A percentile compares a stretch with the other conserved stretches of the same genome.
Evolutionary conservation across 2,113 vertebrate species (phyloP).

Genomic region (Arizona elegans): DNA sequence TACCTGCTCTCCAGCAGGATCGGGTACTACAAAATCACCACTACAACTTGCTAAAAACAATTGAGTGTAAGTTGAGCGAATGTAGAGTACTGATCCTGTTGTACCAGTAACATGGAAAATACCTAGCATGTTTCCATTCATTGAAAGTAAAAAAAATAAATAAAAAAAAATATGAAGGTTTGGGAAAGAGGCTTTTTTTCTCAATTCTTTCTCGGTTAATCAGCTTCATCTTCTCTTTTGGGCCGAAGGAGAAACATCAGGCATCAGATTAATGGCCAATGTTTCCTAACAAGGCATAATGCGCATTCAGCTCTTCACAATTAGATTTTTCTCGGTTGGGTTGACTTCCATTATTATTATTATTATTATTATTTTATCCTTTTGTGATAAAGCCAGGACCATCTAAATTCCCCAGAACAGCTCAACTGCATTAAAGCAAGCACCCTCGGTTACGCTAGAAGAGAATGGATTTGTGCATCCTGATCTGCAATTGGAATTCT

Average conservation of each 20-base stretch:
- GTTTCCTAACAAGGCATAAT: slow-evolving; percentile 30
- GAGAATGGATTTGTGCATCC: slow-evolving; percentile 46
- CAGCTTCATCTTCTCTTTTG: not conserved
- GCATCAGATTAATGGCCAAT: not conserved
- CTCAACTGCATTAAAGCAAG: slow-evolving; percentile 37
- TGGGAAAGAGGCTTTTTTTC: not conserved
- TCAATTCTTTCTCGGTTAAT: not conserved
- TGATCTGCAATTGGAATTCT: slow-evolving; percentile 39
- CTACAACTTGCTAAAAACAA: not conserved
- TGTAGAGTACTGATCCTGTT: not conserved
- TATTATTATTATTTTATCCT: slow-evolving; percentile 32
- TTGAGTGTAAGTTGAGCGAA: not conserved
- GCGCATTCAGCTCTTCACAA: slow-evolving; percentile 36
- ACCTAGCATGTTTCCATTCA: not conserved
- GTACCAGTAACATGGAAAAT: not conserved
- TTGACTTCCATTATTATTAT: slow-evolving; percentile 40
- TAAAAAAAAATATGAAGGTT: too few relatives aligned
- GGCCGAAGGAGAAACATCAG: not conserved
- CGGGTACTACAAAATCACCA: not conserved
- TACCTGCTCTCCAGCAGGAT: not conserved
- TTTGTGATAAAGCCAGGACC: slow-evolving; percentile 39
- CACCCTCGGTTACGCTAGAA: slow-evolving; percentile 43
- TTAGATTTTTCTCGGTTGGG: slow-evolving; percentile 47
- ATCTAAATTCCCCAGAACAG: slow-evolving; percentile 46
- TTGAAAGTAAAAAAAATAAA: not conserved